Evolutionary conservation across 2,113 vertebrate genomes (phyloP).

Genomic region (Mionectes macconnelli): DNA sequence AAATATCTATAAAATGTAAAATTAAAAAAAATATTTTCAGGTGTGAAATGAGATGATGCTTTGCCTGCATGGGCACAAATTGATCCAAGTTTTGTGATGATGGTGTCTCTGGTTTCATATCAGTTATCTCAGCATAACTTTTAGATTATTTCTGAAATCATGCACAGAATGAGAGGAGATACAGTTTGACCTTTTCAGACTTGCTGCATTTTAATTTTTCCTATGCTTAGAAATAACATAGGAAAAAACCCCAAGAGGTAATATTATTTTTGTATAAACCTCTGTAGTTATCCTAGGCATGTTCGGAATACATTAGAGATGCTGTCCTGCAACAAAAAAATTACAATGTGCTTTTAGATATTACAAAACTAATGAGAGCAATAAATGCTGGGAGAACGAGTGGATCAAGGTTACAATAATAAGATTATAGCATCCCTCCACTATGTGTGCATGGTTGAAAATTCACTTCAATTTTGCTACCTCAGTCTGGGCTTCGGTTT

Average conservation of each 20-base stretch:
- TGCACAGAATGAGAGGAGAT: constrained; percentile 8
- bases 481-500: neutral
- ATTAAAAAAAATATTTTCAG: constrained; percentile 16
- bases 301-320: constrained; percentile 37
- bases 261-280: constrained; percentile 8
- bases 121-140: constrained; percentile 13
- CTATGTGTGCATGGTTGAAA: neutral
- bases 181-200: constrained; percentile 18
- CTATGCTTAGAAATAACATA: neutral
- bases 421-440: constrained; percentile 1
- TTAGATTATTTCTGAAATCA: constrained; percentile 39
- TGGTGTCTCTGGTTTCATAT: neutral
- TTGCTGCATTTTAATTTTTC: constrained; percentile 40
- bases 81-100: constrained; percentile 30
- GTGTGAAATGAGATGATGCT: constrained; percentile 14
- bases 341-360: constrained; percentile 18
- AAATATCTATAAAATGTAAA: constrained; percentile 18
- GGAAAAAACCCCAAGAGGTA: neutral
- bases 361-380: constrained; percentile 21
- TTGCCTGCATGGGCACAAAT: neutral
- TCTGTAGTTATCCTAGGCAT: neutral
- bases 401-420: neutral
- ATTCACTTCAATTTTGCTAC: neutral
- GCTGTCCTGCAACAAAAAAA: neutral
- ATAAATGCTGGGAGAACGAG: constrained; percentile 26